Evolutionary conservation across 2,888 invertebrate species (phyloP).

Genomic region (Bellardia bayeri): DNA sequence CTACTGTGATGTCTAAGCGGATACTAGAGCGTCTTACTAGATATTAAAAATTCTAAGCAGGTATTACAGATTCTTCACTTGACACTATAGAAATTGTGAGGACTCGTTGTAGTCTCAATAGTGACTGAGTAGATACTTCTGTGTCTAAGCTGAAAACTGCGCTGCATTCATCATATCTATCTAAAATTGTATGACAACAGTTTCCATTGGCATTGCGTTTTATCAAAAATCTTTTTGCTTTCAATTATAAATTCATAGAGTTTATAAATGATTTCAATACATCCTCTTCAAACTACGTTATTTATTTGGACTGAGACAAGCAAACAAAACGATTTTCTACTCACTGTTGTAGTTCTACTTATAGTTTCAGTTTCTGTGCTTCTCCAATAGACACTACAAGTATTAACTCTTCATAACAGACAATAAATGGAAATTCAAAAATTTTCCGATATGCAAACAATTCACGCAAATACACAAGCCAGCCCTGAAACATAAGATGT

Average conservation of each 20-base stretch:
- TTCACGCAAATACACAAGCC: slow-evolving; percentile 42
- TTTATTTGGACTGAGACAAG: slow-evolving; percentile 32
- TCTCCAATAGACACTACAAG: slow-evolving; percentile 40
- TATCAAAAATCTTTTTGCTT: slow-evolving; percentile 1
- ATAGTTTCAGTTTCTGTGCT: not conserved
- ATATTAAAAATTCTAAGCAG: no score
- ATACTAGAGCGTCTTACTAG: no score
- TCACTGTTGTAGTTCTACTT: slow-evolving; percentile 35
- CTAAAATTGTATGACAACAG: not conserved
- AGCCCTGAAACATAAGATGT: slow-evolving; percentile 24
- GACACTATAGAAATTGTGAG: no score
- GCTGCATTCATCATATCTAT: no score
- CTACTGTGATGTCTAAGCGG: not conserved
- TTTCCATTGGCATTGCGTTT: not conserved
- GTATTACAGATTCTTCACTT: no score
- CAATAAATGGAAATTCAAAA: slow-evolving; percentile 71
- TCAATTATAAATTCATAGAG: slow-evolving; percentile 6
- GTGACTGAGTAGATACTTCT: no score
- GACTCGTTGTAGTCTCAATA: no score
- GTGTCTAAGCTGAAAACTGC: no score
- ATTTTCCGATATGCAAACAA: slow-evolving; percentile 72
- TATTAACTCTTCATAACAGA: slow-evolving; percentile 64
- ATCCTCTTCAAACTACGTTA: slow-evolving; percentile 26
- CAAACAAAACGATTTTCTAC: slow-evolving; percentile 55
- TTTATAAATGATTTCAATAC: slow-evolving; percentile 31